phyloP scores from a whole-genome alignment of 2,797 vertebrate genomes.

The Pipistrellus pygmaeus region DNA sequence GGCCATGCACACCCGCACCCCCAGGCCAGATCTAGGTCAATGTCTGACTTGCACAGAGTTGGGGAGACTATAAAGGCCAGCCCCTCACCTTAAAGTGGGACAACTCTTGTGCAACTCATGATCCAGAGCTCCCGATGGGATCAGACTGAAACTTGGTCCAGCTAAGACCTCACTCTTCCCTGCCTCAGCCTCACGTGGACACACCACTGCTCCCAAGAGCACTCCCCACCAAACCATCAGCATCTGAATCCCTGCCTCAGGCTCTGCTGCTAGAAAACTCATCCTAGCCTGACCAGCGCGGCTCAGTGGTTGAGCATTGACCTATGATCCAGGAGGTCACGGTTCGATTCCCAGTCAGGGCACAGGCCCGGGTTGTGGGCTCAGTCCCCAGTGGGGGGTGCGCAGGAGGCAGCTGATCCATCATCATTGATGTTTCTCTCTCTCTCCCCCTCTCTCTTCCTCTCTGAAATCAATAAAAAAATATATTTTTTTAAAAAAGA shows the following conservation, averaged over 20 bases:
- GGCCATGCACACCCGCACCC: background rate
- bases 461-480: too few species aligned
- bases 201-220: background rate
- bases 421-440: too few species aligned
- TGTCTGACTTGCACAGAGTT: accelerated
- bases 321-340: too few species aligned
- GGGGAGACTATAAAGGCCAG: background rate
- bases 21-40: background rate
- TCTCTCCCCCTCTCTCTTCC: too few species aligned
- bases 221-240: accelerated
- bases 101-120: background rate
- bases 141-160: background rate
- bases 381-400: too few species aligned
- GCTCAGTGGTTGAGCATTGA: too few species aligned
- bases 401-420: too few species aligned
- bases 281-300: too few species aligned
- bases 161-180: background rate
- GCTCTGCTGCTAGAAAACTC: background rate
- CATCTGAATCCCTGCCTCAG: background rate
- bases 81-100: background rate
- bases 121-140: background rate
- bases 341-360: too few species aligned
- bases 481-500: too few species aligned
- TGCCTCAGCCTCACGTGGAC: background rate
- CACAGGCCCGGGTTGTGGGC: too few species aligned